These are phyloP conservation scores for Amitus sp. DNA, from an alignment of 2,888 invertebrate species.

Conservation along the genomic window DNA sequence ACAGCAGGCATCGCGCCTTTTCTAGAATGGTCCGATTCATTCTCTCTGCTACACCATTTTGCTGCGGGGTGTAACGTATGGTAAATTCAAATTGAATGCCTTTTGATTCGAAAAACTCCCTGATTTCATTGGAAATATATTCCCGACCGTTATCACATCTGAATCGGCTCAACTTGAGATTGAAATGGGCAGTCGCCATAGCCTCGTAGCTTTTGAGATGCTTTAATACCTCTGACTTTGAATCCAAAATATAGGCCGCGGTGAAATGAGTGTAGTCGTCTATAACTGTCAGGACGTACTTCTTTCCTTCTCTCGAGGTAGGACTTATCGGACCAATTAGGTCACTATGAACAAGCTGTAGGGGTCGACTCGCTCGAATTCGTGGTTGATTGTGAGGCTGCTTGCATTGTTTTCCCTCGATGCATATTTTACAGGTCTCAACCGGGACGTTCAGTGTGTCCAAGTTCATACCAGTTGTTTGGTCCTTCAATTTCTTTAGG, in stretches of 20 bases:
- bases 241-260: conserved; percentile 16
- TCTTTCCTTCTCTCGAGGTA: conserved; percentile 40
- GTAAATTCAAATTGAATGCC: conserved; percentile 46
- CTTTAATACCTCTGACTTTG: conserved; percentile 45
- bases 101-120: conserved; percentile 35
- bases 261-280: conserved; percentile 50
- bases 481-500: conserved; percentile 15
- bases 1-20: conserved; percentile 55
- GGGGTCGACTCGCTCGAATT: conserved; percentile 33
- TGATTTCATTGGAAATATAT: conserved; percentile 42
- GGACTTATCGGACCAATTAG: conserved; percentile 44
- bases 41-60: conserved; percentile 48
- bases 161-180: conserved; percentile 40
- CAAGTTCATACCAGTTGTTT: conserved; percentile 10
- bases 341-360: conserved; percentile 47
- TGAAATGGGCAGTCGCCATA: conserved; percentile 45
- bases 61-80: conserved; percentile 47
- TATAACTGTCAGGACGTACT: conserved; percentile 34
- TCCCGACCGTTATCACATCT: conserved; percentile 46
- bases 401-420: conserved; percentile 40
- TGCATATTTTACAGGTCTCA: conserved; percentile 22
- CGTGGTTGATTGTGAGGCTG: conserved; percentile 27
- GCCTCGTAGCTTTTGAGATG: conserved; percentile 44
- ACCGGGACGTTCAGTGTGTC: background rate
- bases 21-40: conserved; percentile 51